Base-by-base conservation (phyloP, 2,113 vertebrate species). In the Passer domesticus region DNA sequence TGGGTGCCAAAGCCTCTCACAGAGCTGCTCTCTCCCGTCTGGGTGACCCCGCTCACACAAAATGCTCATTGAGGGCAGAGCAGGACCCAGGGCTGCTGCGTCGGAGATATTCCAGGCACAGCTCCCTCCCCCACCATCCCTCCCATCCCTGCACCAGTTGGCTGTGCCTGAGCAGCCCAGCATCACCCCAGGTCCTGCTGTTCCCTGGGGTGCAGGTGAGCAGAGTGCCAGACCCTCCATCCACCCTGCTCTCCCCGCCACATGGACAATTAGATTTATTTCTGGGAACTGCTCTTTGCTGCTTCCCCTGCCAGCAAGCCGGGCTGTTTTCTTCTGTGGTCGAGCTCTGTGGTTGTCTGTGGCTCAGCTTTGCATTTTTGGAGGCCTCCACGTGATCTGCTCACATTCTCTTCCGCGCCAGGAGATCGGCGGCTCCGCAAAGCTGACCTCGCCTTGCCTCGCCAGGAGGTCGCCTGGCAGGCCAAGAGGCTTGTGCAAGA, bases 81-180 rank as follows among this genome's bases (percentile, higher is more conserved):
- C 49, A 18, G 49, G 52, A 75, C 83, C 63, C 53, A 30, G 31
- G 74, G 89, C 93, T 69, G 55, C 73, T 89, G 90, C 91, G 92
- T 93, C 91, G 95, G 96, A 87, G 96, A 81, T 92, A 93, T 79
- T 97, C 88, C 72, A 72, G 92, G 81, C 64, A 0, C 39, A 23
- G 60, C 23, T 92, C 27, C 41, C 83, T 66, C 64, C 68, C 50
- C 56, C 62, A 35, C 12, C 6, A 11, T 22, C 69, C 50, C 19
- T 18, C 46, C 60, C 44, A 47, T 44, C 41, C 14, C 63, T 64
- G 60, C 44, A 55, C 16, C 25, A 10, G 0, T 0, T 27, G 46
- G 30, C 66, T 76, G 15, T 80, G 37, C 50, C 33, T 22, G 43
- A 53, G 55, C 73, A 37, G 81, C 88, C 70, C 37, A 88, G 82